These are phyloP conservation scores for Catajapyx aquilonaris DNA, from an alignment of 1,140 invertebrate genomes.

Conservation along the genomic window DNA sequence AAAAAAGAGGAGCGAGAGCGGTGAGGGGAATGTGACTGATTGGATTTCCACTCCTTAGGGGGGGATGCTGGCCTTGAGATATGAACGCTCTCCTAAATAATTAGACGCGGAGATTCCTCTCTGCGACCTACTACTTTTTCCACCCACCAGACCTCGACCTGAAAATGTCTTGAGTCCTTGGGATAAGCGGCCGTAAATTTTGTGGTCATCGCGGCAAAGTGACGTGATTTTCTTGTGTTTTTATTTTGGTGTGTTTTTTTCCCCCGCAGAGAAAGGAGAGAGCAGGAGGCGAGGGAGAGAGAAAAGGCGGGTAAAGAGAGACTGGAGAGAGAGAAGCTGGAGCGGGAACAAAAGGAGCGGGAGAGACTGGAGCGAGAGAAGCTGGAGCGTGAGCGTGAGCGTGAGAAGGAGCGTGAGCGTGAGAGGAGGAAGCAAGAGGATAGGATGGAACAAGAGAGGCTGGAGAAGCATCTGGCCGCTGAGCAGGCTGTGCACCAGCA, in stretches of 20 bases:
- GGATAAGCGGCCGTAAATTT: no score
- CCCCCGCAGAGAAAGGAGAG: slow-evolving; percentile 21
- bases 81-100: no score
- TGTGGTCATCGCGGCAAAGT: slow-evolving; percentile 9
- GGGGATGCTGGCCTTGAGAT: no score
- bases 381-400: slow-evolving; percentile 26
- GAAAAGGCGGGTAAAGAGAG: slow-evolving; percentile 25
- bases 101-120: no score
- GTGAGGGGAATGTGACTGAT: slow-evolving; percentile 14
- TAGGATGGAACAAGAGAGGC: slow-evolving; percentile 30
- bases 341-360: slow-evolving; percentile 17
- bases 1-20: slow-evolving; percentile 10
- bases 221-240: slow-evolving; percentile 1
- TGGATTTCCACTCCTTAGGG: no score
- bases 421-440: slow-evolving; percentile 26
- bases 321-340: slow-evolving; percentile 27
- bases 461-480: slow-evolving; percentile 39
- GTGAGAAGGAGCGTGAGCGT: slow-evolving; percentile 22
- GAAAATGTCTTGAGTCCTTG: no score
- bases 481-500: slow-evolving; percentile 68
- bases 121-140: no score
- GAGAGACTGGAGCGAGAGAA: slow-evolving; percentile 19
- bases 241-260: slow-evolving; percentile 7
- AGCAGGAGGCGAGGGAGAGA: slow-evolving; percentile 32
- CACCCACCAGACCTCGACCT: no score